phyloP scores from a whole-genome alignment of 2,797 vertebrate genomes.

The Hafferia zeledoni region DNA sequence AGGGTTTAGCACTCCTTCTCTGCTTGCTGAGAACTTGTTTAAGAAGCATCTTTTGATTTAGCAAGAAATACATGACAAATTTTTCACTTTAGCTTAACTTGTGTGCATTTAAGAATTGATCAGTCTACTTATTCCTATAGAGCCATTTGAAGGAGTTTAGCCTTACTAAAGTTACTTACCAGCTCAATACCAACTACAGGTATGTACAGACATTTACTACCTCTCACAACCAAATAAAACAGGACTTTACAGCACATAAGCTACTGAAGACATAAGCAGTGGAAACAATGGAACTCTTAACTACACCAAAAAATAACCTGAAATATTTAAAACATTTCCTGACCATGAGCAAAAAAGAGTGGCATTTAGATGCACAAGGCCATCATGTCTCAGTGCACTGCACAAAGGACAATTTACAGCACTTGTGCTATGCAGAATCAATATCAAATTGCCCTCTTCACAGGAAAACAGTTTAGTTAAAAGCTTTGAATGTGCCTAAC shows the following conservation, averaged over 20 bases:
- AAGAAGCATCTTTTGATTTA: not conserved
- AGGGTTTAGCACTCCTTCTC: not conserved
- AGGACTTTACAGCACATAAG: conserved; percentile 41
- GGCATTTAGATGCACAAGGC: not conserved
- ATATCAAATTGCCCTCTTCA: conserved; percentile 6
- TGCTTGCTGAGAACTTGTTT: not conserved
- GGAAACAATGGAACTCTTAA: not conserved
- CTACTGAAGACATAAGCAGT: conserved; percentile 33
- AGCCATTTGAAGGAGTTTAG: not conserved
- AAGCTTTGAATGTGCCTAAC: conserved; percentile 1
- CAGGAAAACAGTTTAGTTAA: conserved; percentile 11
- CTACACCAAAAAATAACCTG: not conserved
- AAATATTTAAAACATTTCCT: conserved; percentile 19
- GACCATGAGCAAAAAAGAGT: not conserved
- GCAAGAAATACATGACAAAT: not conserved
- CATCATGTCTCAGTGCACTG: conserved; percentile 26
- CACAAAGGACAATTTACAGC: conserved; percentile 43
- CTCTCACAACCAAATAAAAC: not conserved
- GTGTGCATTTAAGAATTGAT: not conserved
- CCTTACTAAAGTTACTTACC: not conserved
- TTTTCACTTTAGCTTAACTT: not conserved
- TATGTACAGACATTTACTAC: not conserved
- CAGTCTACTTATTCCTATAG: not conserved
- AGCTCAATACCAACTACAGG: not conserved
- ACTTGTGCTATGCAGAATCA: conserved; percentile 39